Evolutionary conservation across 2,113 vertebrate genomes (phyloP).

Genomic region (Cygnus buccinator): DNA sequence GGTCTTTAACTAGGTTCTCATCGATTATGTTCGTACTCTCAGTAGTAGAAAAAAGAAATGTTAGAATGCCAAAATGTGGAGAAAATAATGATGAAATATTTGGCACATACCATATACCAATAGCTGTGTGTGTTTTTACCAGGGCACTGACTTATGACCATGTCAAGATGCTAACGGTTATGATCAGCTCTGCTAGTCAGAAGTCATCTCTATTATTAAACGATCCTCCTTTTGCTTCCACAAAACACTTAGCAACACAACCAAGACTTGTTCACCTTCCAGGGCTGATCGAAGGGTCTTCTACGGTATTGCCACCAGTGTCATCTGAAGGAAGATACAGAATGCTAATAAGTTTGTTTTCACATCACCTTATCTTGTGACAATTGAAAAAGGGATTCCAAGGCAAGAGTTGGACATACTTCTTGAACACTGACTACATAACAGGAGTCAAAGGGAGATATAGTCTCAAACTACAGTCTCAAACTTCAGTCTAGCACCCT

Average conservation of each 20-base stretch:
- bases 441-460: background rate
- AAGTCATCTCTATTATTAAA: background rate
- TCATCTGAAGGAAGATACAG: background rate
- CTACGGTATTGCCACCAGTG: background rate
- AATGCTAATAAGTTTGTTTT: background rate
- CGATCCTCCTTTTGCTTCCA: background rate
- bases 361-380: background rate
- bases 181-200: background rate
- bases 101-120: background rate
- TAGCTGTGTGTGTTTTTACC: background rate
- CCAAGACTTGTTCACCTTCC: background rate
- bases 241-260: background rate
- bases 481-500: background rate
- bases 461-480: accelerated
- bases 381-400: background rate
- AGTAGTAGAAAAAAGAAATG: background rate
- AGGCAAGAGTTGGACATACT: background rate
- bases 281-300: background rate
- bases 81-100: background rate
- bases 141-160: background rate
- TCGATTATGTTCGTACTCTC: accelerated
- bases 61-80: background rate
- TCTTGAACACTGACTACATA: background rate
- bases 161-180: background rate
- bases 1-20: background rate